phyloP scores from a whole-genome alignment of 92 coral and sea anemone species.

The Desmophyllum pertusum region DNA sequence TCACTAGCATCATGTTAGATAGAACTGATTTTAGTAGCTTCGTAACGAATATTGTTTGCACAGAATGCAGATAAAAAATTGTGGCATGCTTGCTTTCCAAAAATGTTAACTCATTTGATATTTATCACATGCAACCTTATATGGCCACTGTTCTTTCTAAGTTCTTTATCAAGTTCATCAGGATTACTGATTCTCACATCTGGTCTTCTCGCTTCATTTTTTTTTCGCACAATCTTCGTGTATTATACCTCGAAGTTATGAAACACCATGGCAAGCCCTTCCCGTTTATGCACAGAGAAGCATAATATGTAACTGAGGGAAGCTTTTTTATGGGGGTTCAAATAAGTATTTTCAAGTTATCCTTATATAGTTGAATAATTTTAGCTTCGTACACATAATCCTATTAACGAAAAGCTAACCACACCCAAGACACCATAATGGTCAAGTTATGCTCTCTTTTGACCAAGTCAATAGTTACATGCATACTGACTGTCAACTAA shows the following conservation, averaged over 20 bases:
- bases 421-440: background rate
- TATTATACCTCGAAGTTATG: background rate
- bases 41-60: background rate
- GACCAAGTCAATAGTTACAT: background rate
- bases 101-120: too few relatives aligned
- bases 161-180: background rate
- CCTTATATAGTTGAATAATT: background rate
- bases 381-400: conserved; percentile 1
- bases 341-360: background rate
- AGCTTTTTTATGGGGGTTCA: background rate
- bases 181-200: background rate
- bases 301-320: background rate
- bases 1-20: too few relatives aligned
- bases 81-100: background rate
- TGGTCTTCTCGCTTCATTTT: background rate
- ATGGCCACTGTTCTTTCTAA: background rate
- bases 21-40: too few relatives aligned
- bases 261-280: background rate
- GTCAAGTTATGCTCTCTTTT: background rate
- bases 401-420: background rate
- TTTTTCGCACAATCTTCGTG: background rate
- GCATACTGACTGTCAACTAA: background rate
- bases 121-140: background rate
- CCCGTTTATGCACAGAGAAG: background rate
- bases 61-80: background rate